phyloP scores from a whole-genome alignment of 2,888 invertebrate species.

The Andrena fulva region DNA sequence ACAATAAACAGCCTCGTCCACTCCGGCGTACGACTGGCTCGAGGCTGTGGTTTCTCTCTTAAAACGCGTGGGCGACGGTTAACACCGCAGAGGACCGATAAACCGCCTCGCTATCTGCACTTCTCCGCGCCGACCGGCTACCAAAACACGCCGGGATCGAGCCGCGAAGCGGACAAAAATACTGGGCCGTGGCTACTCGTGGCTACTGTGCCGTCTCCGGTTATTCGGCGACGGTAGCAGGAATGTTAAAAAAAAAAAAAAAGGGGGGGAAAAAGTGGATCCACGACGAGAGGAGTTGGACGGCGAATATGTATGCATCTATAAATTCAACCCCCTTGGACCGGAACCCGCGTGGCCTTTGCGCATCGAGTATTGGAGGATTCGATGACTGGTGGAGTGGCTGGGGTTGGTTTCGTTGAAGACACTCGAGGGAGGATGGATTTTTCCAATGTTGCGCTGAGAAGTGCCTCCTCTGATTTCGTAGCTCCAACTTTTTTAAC shows the following conservation, averaged over 20 bases:
- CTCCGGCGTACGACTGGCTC: slow-evolving; percentile 37
- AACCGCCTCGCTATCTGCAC: slow-evolving; percentile 79
- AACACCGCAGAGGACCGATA: slow-evolving; percentile 77
- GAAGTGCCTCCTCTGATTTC: too few species aligned
- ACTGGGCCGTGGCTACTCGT: slow-evolving; percentile 45
- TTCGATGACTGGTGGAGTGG: too few species aligned
- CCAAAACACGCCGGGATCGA: slow-evolving; percentile 65
- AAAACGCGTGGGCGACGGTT: slow-evolving; percentile 80
- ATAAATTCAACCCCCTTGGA: too few species aligned
- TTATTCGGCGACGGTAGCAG: slow-evolving; percentile 19
- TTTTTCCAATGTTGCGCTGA: too few species aligned
- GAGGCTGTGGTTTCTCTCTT: slow-evolving; percentile 62
- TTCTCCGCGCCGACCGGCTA: slow-evolving; percentile 75
- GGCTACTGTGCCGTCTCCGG: slow-evolving; percentile 63
- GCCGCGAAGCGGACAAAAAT: slow-evolving; percentile 54
- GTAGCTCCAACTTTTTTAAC: slow-evolving; percentile 2
- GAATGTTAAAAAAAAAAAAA: neutral
- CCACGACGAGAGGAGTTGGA: too few species aligned
- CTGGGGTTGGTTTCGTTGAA: too few species aligned
- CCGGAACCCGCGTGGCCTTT: too few species aligned
- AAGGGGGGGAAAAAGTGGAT: too few species aligned
- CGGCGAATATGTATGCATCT: too few species aligned
- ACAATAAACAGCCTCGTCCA: slow-evolving; percentile 75
- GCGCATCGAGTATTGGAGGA: too few species aligned
- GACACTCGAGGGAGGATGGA: neutral